Evolutionary conservation across 2,113 vertebrate species (phyloP), one percentile per base, ranked within the genome.

Genomic region (Erythrocercus mccallii): DNA sequence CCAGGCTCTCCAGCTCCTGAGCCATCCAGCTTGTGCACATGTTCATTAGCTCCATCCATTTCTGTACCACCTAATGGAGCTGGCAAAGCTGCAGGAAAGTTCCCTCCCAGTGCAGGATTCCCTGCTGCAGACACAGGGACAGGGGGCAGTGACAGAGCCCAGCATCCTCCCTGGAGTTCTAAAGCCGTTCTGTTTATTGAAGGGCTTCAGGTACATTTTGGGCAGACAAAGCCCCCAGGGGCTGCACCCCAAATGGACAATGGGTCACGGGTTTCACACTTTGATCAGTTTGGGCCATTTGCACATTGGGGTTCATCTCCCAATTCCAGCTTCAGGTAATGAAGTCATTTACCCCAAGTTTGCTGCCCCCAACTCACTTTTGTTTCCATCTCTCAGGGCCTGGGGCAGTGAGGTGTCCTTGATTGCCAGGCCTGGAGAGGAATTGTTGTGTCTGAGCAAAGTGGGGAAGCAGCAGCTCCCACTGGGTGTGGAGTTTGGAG

Each of bases 41-140:
- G 82, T 92, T 90, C 96, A 92, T 95, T 58, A 94, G 68, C 87
- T 37, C 69, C 88, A 69, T 91, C 93, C 89, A 79, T 92, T 91
- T 86, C 95, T 94, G 60, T 37, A 61, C 45, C 17, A 13, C 37
- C 90, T 81, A 86, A 88, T 62, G 86, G 88, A 86, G 93, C 92
- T 68, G 91, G 70, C 86, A 94, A 62, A 92, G 53, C 73, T 28
- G 66, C 86, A 47, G 5, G 42, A 68, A 27, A 3, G 8, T 25
- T 79, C 69, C 47, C 40, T 71, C 31, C 72, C 68, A 8, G 12
- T 0, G 5, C 50, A 88, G 71, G 16, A 68, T 57, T 45, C 25
- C 31, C 40, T 33, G 5, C 1, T 24, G 70, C 62, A 60, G 48
- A 21, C n/a, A 40, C 73, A 71, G 6, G 44, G 33, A 13, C 33